phyloP scores from a whole-genome alignment of 2,797 vertebrate genomes.

The Brachyalestes nurse region DNA sequence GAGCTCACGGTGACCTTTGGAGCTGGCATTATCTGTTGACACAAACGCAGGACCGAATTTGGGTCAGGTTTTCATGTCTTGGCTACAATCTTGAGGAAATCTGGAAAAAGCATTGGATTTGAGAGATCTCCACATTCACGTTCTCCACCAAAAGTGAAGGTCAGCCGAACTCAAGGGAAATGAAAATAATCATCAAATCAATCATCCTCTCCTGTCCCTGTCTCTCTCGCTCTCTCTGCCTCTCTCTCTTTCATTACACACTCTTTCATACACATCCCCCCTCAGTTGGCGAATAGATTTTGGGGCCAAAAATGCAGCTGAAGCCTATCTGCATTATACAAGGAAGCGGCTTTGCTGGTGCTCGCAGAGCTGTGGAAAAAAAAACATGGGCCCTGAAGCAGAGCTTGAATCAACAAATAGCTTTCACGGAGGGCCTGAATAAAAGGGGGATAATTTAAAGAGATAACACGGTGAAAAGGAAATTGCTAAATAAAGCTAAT shows the following conservation, averaged over 20 bases:
- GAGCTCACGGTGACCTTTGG: slow-evolving; percentile 15
- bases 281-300: slow-evolving; percentile 21
- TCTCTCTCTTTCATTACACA: slow-evolving; percentile 23
- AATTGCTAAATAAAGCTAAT: slow-evolving; percentile 36
- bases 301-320: slow-evolving; percentile 14
- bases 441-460: slow-evolving; percentile 44
- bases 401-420: slow-evolving; percentile 20
- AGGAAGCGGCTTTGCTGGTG: slow-evolving; percentile 40
- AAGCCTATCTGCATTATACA: slow-evolving; percentile 26
- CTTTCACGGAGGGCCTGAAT: slow-evolving; percentile 22
- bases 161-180: slow-evolving; percentile 40
- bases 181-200: slow-evolving; percentile 48
- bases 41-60: slow-evolving; percentile 7
- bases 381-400: slow-evolving; percentile 16
- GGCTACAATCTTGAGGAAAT: slow-evolving; percentile 5
- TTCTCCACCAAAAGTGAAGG: slow-evolving; percentile 13
- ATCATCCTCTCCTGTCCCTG: slow-evolving; percentile 13
- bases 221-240: neutral
- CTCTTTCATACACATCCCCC: slow-evolving; percentile 21
- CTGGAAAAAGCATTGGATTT: neutral
- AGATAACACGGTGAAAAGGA: slow-evolving; percentile 37
- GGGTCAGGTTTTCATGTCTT: slow-evolving; percentile 6
- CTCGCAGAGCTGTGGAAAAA: slow-evolving; percentile 34
- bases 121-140: neutral
- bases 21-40: slow-evolving; percentile 29